Evolutionary conservation across 2,113 vertebrate species (phyloP).

Genomic region (Neodontobutis hainanensis): DNA sequence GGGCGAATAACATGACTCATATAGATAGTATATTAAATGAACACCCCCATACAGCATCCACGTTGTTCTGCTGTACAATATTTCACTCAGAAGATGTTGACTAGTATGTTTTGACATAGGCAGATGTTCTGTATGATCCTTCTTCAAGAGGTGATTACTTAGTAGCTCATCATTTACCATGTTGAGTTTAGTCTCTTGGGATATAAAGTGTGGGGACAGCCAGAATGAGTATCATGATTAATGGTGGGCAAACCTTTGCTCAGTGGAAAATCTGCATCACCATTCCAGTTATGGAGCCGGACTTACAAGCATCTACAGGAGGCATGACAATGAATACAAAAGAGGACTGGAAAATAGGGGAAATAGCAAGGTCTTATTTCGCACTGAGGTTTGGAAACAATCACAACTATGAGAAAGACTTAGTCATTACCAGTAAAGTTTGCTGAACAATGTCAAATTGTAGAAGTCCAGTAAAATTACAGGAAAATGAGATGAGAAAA

Average conservation of each 20-base stretch:
- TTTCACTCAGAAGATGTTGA: constrained; percentile 1
- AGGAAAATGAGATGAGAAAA: constrained; percentile 21
- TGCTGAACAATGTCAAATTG: not conserved
- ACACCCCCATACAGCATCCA: not conserved
- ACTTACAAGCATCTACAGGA: constrained; percentile 33
- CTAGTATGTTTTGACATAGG: not conserved
- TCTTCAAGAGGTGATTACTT: constrained; percentile 1
- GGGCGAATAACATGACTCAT: too few species aligned
- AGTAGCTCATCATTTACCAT: not conserved
- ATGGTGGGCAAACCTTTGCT: not conserved
- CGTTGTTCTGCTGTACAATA: not conserved
- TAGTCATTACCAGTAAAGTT: constrained; percentile 42
- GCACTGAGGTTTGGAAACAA: constrained; percentile 54
- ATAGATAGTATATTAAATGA: too few species aligned
- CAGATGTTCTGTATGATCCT: not conserved
- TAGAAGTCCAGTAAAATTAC: constrained; percentile 16
- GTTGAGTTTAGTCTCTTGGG: not conserved
- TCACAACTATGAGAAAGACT: constrained; percentile 26
- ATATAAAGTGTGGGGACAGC: not conserved
- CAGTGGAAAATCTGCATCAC: constrained; percentile 51
- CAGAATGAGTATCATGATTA: constrained; percentile 3
- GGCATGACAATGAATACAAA: constrained; percentile 18
- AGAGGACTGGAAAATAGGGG: constrained; percentile 41
- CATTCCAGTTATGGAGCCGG: constrained; percentile 54
- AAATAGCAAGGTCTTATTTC: constrained; percentile 34